phyloP scores from a whole-genome alignment of 1,140 invertebrate species.

The Episyrphus balteatus region DNA sequence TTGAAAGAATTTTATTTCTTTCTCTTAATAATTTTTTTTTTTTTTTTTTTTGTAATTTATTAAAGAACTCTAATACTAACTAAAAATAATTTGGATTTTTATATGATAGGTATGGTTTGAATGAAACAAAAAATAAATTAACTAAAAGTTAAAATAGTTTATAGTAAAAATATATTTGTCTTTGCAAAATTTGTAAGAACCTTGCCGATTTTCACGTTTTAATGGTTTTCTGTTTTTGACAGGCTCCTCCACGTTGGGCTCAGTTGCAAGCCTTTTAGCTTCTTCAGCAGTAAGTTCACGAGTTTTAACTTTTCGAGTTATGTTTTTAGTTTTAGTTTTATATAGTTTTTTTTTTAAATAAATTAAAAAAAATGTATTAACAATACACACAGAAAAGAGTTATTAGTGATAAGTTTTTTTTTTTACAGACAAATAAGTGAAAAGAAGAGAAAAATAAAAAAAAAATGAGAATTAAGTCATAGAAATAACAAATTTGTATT shows the following conservation, averaged over 20 bases:
- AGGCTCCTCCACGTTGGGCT: constrained; percentile 6
- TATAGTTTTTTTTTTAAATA: too few species aligned
- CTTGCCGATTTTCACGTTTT: constrained; percentile 3
- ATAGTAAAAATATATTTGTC: not conserved
- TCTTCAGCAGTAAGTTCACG: constrained; percentile 3
- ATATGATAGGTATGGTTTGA: too few species aligned
- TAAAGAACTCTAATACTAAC: too few species aligned
- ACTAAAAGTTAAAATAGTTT: too few species aligned
- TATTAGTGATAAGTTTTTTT: not conserved
- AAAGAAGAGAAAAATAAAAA: constrained; percentile 1
- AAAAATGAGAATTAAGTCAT: not conserved
- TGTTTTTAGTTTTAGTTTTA: not conserved
- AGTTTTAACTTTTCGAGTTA: constrained; percentile 2
- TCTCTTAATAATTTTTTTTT: too few species aligned
- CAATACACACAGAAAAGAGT: not conserved
- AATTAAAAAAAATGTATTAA: too few species aligned
- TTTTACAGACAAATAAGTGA: not conserved
- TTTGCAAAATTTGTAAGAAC: not conserved
- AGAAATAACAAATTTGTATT: too few species aligned
- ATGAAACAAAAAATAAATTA: not conserved
- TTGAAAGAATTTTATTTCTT: too few species aligned
- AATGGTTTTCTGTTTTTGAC: constrained; percentile 2
- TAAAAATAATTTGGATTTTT: too few species aligned
- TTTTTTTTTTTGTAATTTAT: too few species aligned
- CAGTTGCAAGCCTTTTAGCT: constrained; percentile 1